phyloP scores from a whole-genome alignment of 2,888 invertebrate species.

The Muscina levida region DNA sequence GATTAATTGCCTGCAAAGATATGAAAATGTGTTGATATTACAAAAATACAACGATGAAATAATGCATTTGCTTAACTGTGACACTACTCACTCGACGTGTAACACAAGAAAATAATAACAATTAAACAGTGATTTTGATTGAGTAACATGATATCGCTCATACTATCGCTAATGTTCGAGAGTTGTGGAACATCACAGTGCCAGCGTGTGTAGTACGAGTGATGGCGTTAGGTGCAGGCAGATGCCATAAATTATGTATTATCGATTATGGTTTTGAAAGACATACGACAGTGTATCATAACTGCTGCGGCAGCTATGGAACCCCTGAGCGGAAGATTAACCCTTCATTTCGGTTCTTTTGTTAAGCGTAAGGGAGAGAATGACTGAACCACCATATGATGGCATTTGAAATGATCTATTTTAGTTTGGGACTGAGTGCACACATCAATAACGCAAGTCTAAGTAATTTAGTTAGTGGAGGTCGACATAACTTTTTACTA shows the following conservation, averaged over 20 bases:
- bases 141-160: constrained; percentile 15
- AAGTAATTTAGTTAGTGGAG: too few species aligned
- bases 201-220: neutral
- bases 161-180: constrained; percentile 17
- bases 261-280: constrained; percentile 21
- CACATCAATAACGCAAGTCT: too few species aligned
- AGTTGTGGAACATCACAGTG: neutral
- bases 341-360: constrained; percentile 22
- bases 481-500: too few species aligned
- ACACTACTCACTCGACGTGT: neutral
- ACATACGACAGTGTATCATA: neutral
- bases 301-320: neutral
- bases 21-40: constrained; percentile 12
- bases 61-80: constrained; percentile 15
- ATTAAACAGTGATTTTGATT: constrained; percentile 43
- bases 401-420: neutral
- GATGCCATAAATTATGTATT: constrained; percentile 44
- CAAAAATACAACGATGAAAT: constrained; percentile 12
- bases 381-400: neutral
- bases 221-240: constrained; percentile 28
- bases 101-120: constrained; percentile 27
- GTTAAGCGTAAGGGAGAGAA: neutral
- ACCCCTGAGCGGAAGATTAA: constrained; percentile 12
- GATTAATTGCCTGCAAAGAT: constrained; percentile 36
- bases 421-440: too few species aligned